Conservation (phyloP, 2,113 vertebrate genomes). For the Limnothrissa miodon region DNA sequence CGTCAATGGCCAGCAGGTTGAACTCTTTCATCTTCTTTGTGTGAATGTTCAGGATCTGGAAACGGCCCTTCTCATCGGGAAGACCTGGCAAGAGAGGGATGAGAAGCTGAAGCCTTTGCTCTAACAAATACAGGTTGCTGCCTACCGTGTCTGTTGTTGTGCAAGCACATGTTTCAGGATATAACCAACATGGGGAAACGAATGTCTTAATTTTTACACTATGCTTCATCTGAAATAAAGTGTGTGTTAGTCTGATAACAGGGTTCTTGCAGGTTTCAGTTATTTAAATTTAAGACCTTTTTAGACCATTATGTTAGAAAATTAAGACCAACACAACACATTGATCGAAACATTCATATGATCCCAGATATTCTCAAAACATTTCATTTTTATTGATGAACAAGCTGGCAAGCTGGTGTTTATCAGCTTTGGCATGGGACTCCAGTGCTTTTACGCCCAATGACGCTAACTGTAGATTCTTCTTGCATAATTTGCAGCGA, state of each 20-base stretch:
- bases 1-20: constrained; percentile 79
- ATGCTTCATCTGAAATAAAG: background rate
- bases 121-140: background rate
- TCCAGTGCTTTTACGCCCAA: too few relatives aligned
- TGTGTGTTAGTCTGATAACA: background rate
- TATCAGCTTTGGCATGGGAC: too few relatives aligned
- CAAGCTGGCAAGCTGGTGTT: too few relatives aligned
- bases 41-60: constrained; percentile 97
- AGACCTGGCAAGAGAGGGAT: constrained; percentile 71
- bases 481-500: too few relatives aligned
- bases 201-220: background rate
- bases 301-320: too few relatives aligned
- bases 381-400: too few relatives aligned
- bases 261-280: too few relatives aligned
- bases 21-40: constrained; percentile 89
- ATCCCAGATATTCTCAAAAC: too few relatives aligned
- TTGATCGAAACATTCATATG: too few relatives aligned
- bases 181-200: background rate
- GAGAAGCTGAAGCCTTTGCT: background rate
- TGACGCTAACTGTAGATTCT: too few relatives aligned
- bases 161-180: background rate
- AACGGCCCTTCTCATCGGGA: constrained; percentile 92
- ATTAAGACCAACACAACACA: too few relatives aligned
- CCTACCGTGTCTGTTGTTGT: background rate
- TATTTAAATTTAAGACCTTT: too few relatives aligned